phyloP scores from a whole-genome alignment of 2,888 invertebrate species.

The Carabus problematicus region DNA sequence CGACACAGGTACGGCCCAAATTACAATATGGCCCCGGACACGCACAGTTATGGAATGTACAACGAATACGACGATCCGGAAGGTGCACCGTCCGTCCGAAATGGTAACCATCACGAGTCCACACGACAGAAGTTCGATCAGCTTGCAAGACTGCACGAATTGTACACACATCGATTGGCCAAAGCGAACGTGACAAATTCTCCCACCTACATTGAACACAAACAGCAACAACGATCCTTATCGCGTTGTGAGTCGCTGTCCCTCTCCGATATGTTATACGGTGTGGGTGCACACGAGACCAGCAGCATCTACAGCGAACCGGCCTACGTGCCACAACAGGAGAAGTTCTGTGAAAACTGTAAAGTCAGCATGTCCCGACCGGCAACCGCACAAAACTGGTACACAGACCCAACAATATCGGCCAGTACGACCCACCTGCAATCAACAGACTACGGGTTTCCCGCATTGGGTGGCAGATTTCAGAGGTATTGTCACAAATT shows the following conservation, averaged over 20 bases:
- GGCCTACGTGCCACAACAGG: conserved; percentile 72
- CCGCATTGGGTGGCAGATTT: conserved; percentile 60
- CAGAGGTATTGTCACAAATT: conserved; percentile 71
- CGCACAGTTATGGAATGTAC: conserved; percentile 62
- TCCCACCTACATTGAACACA: conserved; percentile 64
- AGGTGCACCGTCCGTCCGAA: conserved; percentile 53
- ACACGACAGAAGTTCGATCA: conserved; percentile 75
- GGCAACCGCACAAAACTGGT: conserved; percentile 72
- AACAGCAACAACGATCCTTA: conserved; percentile 58
- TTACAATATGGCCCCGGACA: conserved; percentile 42
- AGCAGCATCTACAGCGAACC: conserved; percentile 89
- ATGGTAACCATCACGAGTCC: conserved; percentile 54
- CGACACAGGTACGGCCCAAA: conserved; percentile 67
- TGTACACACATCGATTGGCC: conserved; percentile 80
- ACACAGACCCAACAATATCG: conserved; percentile 63
- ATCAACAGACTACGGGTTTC: conserved; percentile 50
- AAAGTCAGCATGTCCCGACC: conserved; percentile 74
- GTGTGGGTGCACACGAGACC: conserved; percentile 71
- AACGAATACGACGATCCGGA: conserved; percentile 64
- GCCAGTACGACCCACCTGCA: conserved; percentile 62
- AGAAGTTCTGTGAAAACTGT: conserved; percentile 79
- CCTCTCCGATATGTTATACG: conserved; percentile 72
- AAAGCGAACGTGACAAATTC: conserved; percentile 75
- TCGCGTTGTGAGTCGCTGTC: conserved; percentile 76
- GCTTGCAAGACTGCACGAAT: conserved; percentile 79